These are phyloP conservation scores for Python bivittatus DNA, from an alignment of 2,113 vertebrate species.

Conservation along the genomic window DNA sequence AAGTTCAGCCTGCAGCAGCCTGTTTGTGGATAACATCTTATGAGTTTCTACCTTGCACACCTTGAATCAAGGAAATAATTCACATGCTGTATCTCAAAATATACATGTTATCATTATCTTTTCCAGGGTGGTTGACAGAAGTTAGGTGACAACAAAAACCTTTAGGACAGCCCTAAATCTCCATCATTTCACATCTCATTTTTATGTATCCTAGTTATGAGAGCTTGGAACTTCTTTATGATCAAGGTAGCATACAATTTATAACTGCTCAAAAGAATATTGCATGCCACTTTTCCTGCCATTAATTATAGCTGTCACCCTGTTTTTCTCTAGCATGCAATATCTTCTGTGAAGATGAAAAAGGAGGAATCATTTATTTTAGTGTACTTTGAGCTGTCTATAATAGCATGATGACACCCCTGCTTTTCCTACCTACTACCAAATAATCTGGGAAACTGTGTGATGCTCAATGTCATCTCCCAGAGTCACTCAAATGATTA, in stretches of 20 bases:
- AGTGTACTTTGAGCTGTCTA: not conserved
- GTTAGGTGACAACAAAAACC: conserved; percentile 37
- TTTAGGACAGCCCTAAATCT: not conserved
- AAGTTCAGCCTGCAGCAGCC: conserved; percentile 45
- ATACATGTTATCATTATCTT: conserved; percentile 23
- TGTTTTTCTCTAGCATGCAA: not conserved
- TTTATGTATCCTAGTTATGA: conserved; percentile 5
- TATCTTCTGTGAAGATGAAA: not conserved
- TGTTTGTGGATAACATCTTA: conserved; percentile 46
- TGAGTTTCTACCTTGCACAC: conserved; percentile 38
- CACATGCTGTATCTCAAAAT: conserved; percentile 20
- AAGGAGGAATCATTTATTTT: conserved; percentile 9
- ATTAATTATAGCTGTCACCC: conserved; percentile 12
- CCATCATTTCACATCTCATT: not conserved
- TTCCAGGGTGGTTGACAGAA: not conserved
- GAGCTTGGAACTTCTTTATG: conserved; percentile 21
- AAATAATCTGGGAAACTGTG: not conserved
- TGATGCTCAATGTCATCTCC: not conserved
- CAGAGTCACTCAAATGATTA: not conserved
- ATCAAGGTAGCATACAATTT: conserved; percentile 12
- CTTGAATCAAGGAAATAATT: conserved; percentile 50
- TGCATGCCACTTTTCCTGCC: not conserved
- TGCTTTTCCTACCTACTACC: conserved; percentile 1
- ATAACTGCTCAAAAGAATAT: conserved; percentile 3
- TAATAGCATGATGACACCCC: not conserved